phyloP scores from a whole-genome alignment of 2,888 invertebrate genomes.

The Tromatobia lineatoria region DNA sequence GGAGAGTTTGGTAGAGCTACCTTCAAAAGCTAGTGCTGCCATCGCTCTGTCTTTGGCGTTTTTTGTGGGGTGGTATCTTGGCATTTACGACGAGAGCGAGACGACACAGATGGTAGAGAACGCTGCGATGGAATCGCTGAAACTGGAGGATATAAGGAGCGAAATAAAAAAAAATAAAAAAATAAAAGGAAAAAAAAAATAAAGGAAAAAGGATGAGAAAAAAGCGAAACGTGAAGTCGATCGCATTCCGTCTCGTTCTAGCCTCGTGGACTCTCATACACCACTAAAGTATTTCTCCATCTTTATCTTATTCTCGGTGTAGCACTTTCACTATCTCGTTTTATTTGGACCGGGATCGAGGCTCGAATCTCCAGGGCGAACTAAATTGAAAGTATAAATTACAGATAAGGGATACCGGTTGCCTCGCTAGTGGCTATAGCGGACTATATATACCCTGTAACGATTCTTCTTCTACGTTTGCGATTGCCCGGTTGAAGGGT shows the following conservation, averaged over 20 bases:
- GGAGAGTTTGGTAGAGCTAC: conserved; percentile 10
- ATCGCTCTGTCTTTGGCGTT: background rate
- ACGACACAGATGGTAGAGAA: conserved; percentile 24
- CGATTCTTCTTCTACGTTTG: conserved; percentile 2
- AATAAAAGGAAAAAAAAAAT: conserved; percentile 10
- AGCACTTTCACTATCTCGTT: conserved; percentile 58
- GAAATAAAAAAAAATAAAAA: conserved; percentile 17
- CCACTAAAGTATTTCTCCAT: conserved; percentile 11
- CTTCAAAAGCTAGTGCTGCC: background rate
- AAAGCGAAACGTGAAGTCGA: conserved; percentile 49
- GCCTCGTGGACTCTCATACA: conserved; percentile 23
- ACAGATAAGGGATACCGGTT: conserved; percentile 79
- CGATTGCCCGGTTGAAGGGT: conserved; percentile 47
- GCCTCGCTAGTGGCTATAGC: conserved; percentile 12
- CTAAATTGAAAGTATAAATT: conserved; percentile 84
- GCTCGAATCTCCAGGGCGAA: conserved; percentile 52
- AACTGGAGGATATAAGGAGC: conserved; percentile 2
- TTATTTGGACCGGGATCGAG: conserved; percentile 43
- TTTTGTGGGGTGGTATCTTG: conserved; percentile 7
- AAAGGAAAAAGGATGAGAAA: conserved; percentile 28
- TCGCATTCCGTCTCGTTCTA: conserved; percentile 45
- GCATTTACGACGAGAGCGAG: conserved; percentile 53
- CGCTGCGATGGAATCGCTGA: conserved; percentile 17
- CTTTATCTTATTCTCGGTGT: conserved; percentile 39
- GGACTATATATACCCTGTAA: background rate